phyloP scores from a whole-genome alignment of 2,888 invertebrate genomes.

The Drosophila meridiana region DNA sequence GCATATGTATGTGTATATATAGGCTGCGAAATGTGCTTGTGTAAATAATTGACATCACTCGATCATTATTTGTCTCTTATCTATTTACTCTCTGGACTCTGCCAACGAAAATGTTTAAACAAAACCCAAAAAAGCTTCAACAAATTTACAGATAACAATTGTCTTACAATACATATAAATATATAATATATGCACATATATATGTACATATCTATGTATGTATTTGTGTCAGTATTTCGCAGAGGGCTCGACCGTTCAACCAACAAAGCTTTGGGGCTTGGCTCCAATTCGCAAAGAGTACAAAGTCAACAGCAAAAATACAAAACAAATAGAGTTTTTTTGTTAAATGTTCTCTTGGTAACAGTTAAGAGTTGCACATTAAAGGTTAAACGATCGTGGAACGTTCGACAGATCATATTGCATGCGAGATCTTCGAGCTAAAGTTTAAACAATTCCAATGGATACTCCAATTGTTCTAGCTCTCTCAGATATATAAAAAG shows the following conservation, averaged over 20 bases:
- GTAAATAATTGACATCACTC: slow-evolving; percentile 49
- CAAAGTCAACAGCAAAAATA: slow-evolving; percentile 53
- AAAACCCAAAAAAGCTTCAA: slow-evolving; percentile 15
- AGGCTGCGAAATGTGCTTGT: slow-evolving; percentile 17
- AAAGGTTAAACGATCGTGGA: neutral
- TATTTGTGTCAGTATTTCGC: slow-evolving; percentile 12
- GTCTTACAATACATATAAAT: slow-evolving; percentile 5
- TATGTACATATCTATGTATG: slow-evolving; percentile 4
- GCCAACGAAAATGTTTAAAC: neutral
- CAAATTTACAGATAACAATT: slow-evolving; percentile 38
- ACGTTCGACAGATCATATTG: neutral
- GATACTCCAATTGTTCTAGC: neutral
- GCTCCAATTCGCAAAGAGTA: slow-evolving; percentile 38
- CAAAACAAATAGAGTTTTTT: neutral
- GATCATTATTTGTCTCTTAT: slow-evolving; percentile 45
- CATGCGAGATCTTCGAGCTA: neutral
- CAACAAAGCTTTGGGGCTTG: slow-evolving; percentile 46
- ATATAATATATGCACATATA: neutral
- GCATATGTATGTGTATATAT: neutral
- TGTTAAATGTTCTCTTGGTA: neutral
- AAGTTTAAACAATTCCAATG: neutral
- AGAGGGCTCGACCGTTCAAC: slow-evolving; percentile 64
- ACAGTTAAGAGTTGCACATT: neutral
- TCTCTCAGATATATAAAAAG: neutral
- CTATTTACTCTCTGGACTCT: slow-evolving; percentile 21